phyloP scores from a whole-genome alignment of 2,113 vertebrate species.

The Hippoglossus stenolepis region DNA sequence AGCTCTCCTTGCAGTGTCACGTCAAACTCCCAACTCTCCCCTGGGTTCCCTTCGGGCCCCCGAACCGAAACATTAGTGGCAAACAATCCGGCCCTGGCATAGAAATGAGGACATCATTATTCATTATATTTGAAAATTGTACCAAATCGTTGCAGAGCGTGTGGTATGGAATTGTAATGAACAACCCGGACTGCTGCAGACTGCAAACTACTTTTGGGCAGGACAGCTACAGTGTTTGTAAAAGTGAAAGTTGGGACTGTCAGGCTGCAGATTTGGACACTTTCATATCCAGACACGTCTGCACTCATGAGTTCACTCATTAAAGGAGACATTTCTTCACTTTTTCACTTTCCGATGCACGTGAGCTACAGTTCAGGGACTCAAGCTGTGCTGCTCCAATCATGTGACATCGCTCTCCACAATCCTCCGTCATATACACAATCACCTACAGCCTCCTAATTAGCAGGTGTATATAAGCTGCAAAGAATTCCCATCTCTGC shows the following conservation, averaged over 20 bases:
- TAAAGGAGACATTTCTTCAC: too few species aligned
- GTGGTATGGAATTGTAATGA: neutral
- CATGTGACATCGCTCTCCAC: too few species aligned
- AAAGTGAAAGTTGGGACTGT: too few species aligned
- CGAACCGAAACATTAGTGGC: constrained; percentile 26
- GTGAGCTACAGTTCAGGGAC: too few species aligned
- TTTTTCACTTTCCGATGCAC: too few species aligned
- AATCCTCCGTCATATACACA: too few species aligned
- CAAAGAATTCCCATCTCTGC: too few species aligned
- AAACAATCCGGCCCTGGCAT: constrained; percentile 15
- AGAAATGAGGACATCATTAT: constrained; percentile 41
- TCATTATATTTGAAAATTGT: constrained; percentile 3
- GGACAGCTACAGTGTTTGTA: too few species aligned
- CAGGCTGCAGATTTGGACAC: constrained; percentile 15
- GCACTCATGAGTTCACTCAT: neutral
- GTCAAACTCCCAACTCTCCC: constrained; percentile 51
- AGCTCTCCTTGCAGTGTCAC: constrained; percentile 61
- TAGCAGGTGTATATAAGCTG: too few species aligned
- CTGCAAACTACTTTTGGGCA: neutral
- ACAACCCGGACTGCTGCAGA: neutral
- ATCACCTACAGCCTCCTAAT: too few species aligned
- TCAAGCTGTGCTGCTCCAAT: too few species aligned
- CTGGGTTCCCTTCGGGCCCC: constrained; percentile 39
- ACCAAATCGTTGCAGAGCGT: constrained; percentile 7
- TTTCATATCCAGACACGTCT: neutral